These are phyloP conservation scores for Caerostris darwini DNA, from an alignment of 1,140 invertebrate genomes.

Conservation along the genomic window DNA sequence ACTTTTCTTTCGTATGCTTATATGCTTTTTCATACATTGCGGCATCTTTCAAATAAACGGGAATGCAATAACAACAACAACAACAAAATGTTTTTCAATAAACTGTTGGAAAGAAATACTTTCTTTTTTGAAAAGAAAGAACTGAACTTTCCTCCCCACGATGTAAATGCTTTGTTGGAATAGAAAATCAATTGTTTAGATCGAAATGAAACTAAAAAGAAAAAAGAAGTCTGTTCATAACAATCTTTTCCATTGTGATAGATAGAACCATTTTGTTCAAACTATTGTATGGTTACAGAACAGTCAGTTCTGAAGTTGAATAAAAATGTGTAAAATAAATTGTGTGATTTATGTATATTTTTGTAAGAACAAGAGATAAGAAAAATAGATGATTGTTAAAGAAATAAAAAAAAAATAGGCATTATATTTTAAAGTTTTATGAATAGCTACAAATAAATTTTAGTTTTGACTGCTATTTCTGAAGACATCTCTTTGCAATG, in stretches of 20 bases:
- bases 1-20: not conserved
- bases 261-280: not conserved
- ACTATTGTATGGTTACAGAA: not conserved
- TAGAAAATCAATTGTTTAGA: conserved; percentile 31
- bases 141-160: not conserved
- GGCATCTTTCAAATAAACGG: conserved; percentile 21
- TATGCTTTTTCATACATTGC: not conserved
- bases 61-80: not conserved
- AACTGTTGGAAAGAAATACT: not conserved
- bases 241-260: not conserved
- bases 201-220: not conserved
- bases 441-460: not conserved
- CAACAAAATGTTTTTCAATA: not conserved
- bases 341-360: too few relatives aligned
- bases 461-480: not conserved
- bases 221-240: not conserved
- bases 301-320: not conserved
- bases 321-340: not conserved
- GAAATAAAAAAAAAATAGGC: too few relatives aligned
- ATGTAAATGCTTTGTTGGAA: not conserved
- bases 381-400: too few relatives aligned
- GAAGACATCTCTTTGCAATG: not conserved
- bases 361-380: too few relatives aligned
- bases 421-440: too few relatives aligned
- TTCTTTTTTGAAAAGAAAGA: not conserved